Evolutionary conservation across 2,888 invertebrate species (phyloP), one percentile per base, ranked within the genome.

Genomic region (Meiosimyza platycephala): DNA sequence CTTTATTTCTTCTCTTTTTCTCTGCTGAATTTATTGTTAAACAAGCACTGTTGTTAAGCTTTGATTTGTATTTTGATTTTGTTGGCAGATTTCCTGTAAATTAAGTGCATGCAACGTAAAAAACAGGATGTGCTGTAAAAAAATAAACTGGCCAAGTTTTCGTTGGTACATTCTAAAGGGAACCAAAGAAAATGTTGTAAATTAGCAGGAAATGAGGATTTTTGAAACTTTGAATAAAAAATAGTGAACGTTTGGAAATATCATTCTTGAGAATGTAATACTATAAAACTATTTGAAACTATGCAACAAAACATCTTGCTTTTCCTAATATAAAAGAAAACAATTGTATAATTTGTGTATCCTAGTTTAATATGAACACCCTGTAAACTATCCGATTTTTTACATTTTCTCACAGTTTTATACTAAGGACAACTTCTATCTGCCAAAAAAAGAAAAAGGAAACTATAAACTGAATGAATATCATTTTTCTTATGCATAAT

Each of bases 1-100:
- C 59, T 59, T 66, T 40, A 16, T 50, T 68, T 6, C 65, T 13
- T 50, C 50, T 65, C 18, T 16, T 28, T 3, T 28, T 33, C 59
- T 15, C 40, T 40, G 40, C 40, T 63, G 33, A 63, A 63, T 48
- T 63, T 63, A 48, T 48, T 63, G 63, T 48, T 33, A 18, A 18
- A 47, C 63, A 18, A 47, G 63, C 63, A 18, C 22, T 51, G 64
- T 16, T 64, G 28, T 28, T 64, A 28, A 64, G 64, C 64, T 64
- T 64, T 64, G 64, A 64, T 64, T 64, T 64, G 64, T 64, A 47
- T 51, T 62, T 62, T 18, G 22, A 2, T 40, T 64, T 64, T 51
- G 64, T 3, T 51, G 15, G 22, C n/a, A 12, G 6, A 6, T 51
- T 51, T 50, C 15, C 22, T 63, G 13, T 12, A 9, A 6, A 12